Conservation (phyloP, 2,797 vertebrate genomes). For the Thaleichthys pacificus region DNA sequence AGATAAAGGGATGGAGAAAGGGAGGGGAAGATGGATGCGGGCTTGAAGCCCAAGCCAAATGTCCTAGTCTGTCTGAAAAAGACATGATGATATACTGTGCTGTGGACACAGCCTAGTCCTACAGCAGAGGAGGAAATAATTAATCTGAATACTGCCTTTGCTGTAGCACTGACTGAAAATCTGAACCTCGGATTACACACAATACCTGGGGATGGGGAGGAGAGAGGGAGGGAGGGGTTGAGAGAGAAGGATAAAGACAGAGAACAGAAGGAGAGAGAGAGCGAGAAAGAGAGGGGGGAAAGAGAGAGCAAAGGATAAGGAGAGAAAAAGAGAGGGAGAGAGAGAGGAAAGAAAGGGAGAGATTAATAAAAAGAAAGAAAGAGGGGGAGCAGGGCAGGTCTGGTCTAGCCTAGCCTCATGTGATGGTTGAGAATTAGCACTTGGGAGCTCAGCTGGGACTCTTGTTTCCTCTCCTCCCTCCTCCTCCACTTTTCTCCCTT, state of each 20-base stretch:
- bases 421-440: conserved; percentile 17
- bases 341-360: neutral
- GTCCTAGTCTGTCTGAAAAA: neutral
- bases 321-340: neutral
- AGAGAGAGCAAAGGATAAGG: neutral
- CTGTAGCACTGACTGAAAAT: neutral
- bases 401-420: conserved; percentile 16
- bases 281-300: neutral
- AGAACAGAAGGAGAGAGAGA: too few species aligned
- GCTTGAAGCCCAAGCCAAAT: conserved; percentile 24
- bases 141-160: neutral
- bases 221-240: neutral
- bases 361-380: neutral
- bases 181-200: conserved; percentile 25
- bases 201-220: conserved; percentile 14
- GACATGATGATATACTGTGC: neutral
- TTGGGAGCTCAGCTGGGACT: conserved; percentile 48
- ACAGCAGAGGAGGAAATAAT: conserved; percentile 22
- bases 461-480: conserved; percentile 7
- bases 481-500: conserved; percentile 11
- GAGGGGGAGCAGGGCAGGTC: neutral
- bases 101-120: neutral
- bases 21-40: neutral
- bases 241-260: neutral
- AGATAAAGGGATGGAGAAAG: conserved; percentile 20